Base-by-base conservation (phyloP, 2,888 invertebrate genomes). In the Synergus gifuensis region DNA sequence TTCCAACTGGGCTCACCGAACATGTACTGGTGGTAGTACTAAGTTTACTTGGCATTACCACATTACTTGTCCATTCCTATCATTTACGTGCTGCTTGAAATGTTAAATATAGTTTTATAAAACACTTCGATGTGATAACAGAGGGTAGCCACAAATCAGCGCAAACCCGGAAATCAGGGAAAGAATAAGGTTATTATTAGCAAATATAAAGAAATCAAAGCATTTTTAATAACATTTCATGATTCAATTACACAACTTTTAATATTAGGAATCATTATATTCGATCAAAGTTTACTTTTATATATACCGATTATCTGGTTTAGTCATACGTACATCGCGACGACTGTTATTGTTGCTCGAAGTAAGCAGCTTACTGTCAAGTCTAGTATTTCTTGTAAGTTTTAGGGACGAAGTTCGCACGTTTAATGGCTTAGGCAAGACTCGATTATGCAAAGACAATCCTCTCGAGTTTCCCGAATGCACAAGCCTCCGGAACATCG, bases 391-490 rank as follows among this genome's bases (percentile, higher is more conserved):
- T 73, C 73, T 54, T 73, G 54, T 73, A 73, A 54, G 73, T 73
- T 83, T 79, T 73, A 81, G 76, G 80, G 78, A 83, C 76, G 78
- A 76, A 83, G 78, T 81, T 83, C 63, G 76, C 81, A 81, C 83
- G 82, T 83, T 86, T 86, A 86, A 87, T 85, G 85, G 85, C 85
- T 85, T 86, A 86, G 85, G 80, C 84, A 83, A 85, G 86, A 87
- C 85, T 85, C 85, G 86, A 88, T 88, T 88, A 86, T 84, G 81
- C 84, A 81, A 83, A 84, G 78, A 86, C 85, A 86, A 86, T 86
- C 82, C 86, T 85, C 87, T 81, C 79, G 83, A 85, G 86, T 83
- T 85, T 78, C 82, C 63, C 79, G 63, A 82, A 80, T 67, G 76
- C 67, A 54, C 78, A 69, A 66, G 42, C 63, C 66, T 67, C 49